These are phyloP conservation scores for Coryphaenoides rupestris DNA, from an alignment of 2,113 vertebrate genomes.

Conservation along the genomic window DNA sequence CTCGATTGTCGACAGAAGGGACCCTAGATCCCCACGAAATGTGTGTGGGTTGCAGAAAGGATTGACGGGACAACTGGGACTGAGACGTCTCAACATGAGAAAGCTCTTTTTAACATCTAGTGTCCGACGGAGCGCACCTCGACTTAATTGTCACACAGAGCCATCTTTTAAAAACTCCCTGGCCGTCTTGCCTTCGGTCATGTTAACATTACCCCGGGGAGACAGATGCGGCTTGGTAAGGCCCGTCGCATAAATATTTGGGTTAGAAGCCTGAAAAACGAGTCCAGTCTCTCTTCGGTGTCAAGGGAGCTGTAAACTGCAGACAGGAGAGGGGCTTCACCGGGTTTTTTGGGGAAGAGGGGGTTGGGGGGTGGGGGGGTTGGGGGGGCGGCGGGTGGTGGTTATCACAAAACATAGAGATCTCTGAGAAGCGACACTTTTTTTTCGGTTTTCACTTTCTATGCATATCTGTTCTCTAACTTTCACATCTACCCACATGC, in stretches of 20 bases:
- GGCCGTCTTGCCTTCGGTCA: slow-evolving; percentile 6
- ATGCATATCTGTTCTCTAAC: slow-evolving; percentile 23
- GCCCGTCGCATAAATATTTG: slow-evolving; percentile 70
- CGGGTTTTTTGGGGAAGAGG: too few relatives aligned
- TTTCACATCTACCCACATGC: neutral
- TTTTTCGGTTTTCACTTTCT: slow-evolving; percentile 37
- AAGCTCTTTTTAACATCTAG: too few relatives aligned
- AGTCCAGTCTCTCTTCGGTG: slow-evolving; percentile 36
- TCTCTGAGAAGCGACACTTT: neutral
- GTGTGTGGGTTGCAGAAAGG: too few relatives aligned
- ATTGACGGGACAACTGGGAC: too few relatives aligned
- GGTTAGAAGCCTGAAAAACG: slow-evolving; percentile 57
- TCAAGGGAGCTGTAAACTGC: slow-evolving; percentile 32
- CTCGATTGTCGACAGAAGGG: too few relatives aligned
- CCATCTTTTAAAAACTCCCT: slow-evolving; percentile 12
- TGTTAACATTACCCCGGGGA: slow-evolving; percentile 42
- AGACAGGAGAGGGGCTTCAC: slow-evolving; percentile 10
- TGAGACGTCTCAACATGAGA: too few relatives aligned
- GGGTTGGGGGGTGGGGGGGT: too few relatives aligned
- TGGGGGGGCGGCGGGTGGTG: too few relatives aligned
- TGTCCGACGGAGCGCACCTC: neutral
- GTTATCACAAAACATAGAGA: too few relatives aligned
- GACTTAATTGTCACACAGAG: neutral
- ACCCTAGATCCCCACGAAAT: too few relatives aligned
- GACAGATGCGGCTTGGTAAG: slow-evolving; percentile 47